phyloP scores from a whole-genome alignment of 2,797 vertebrate species.

The Sebastes umbrosus region DNA sequence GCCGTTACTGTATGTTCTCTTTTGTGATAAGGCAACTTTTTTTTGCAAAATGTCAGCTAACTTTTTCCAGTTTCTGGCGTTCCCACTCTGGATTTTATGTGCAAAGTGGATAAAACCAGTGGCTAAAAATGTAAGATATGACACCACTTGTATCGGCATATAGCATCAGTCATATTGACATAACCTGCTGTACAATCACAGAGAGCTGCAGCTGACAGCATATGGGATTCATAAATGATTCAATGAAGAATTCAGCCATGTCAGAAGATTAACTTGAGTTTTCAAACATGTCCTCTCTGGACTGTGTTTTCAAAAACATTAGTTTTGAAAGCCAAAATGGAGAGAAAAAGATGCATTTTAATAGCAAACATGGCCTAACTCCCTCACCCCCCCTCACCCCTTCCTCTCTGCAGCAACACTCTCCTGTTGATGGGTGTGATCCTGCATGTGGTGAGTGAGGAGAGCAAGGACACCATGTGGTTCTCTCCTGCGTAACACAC shows the following conservation, averaged over 20 bases:
- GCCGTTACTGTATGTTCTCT: background rate
- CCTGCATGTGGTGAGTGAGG: slow-evolving; percentile 80
- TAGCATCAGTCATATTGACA: too few relatives aligned
- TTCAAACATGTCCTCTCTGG: background rate
- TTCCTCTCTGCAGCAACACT: slow-evolving; percentile 42
- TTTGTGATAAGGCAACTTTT: background rate
- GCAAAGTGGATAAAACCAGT: background rate
- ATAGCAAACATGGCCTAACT: background rate
- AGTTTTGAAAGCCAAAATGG: background rate
- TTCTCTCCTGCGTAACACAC: slow-evolving; percentile 53
- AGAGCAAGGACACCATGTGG: slow-evolving; percentile 80
- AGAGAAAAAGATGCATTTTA: background rate
- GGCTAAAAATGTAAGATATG: background rate
- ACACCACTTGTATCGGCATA: background rate
- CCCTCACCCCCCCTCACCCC: background rate
- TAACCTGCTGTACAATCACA: background rate
- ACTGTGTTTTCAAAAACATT: background rate
- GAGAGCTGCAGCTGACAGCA: background rate
- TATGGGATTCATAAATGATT: background rate
- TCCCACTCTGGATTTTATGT: background rate
- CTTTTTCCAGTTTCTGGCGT: background rate
- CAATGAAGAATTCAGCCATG: background rate
- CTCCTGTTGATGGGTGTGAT: slow-evolving; percentile 70
- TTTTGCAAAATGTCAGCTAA: background rate
- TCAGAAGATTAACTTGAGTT: background rate